These are phyloP conservation scores for Actenoides hombroni DNA, from an alignment of 2,113 vertebrate species.

Conservation along the genomic window DNA sequence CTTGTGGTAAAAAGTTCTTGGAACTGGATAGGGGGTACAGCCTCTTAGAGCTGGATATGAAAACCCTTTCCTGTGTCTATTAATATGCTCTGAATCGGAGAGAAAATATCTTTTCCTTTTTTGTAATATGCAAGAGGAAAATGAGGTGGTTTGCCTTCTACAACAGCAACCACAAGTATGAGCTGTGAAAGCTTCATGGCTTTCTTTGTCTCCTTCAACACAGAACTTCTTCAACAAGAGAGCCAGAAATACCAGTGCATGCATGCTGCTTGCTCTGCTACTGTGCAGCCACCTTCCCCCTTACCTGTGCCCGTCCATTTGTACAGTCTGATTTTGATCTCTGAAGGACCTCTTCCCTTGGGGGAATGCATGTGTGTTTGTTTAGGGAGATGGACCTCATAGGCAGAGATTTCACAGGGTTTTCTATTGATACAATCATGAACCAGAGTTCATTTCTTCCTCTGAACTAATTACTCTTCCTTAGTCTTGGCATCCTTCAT, in stretches of 20 bases:
- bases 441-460: not conserved
- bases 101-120: not conserved
- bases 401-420: not conserved
- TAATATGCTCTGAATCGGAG: not conserved
- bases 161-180: not conserved
- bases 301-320: not conserved
- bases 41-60: not conserved
- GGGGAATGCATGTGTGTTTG: not conserved
- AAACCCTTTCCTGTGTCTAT: not conserved
- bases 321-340: constrained; percentile 14
- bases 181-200: not conserved
- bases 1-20: not conserved
- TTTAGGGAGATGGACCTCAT: not conserved
- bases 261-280: not conserved
- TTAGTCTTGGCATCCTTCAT: not conserved
- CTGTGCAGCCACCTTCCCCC: not conserved
- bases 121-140: not conserved
- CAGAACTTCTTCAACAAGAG: not conserved
- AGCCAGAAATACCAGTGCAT: not conserved
- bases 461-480: not conserved
- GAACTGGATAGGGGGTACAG: not conserved
- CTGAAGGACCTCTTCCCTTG: constrained; percentile 1
- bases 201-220: not conserved
- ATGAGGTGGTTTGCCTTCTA: not conserved
- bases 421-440: not conserved